phyloP scores from a whole-genome alignment of 2,113 vertebrate genomes.

The Crotalus helleri region DNA sequence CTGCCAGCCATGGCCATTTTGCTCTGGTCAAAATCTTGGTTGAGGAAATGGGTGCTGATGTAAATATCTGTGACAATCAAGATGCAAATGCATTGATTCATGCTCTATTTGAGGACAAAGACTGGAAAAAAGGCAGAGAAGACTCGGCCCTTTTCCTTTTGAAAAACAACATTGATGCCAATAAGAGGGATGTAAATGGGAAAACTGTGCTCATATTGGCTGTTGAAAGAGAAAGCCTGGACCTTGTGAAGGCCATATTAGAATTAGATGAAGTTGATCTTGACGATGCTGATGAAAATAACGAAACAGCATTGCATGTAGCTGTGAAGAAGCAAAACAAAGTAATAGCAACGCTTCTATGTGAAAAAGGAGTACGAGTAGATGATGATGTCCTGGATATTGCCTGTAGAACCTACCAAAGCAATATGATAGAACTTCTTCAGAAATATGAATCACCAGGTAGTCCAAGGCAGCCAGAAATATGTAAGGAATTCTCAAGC shows the following conservation, averaged over 20 bases:
- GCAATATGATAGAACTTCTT: conserved; percentile 22
- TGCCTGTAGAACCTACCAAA: conserved; percentile 18
- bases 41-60: conserved; percentile 60
- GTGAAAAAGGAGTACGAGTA: conserved; percentile 46
- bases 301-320: conserved; percentile 58
- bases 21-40: conserved; percentile 41
- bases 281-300: conserved; percentile 49
- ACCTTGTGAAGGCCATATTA: conserved; percentile 60
- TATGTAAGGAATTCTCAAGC: conserved; percentile 57
- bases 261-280: conserved; percentile 46
- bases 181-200: conserved; percentile 49
- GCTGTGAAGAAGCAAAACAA: conserved; percentile 35
- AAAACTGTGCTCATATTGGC: conserved; percentile 70
- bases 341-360: conserved; percentile 29
- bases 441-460: rapidly evolving
- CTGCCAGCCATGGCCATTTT: conserved; percentile 21
- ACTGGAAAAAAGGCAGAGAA: rapidly evolving
- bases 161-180: conserved; percentile 24
- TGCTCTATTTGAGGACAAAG: rapidly evolving
- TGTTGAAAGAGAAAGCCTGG: conserved; percentile 41
- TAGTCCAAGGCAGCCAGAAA: neutral
- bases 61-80: conserved; percentile 62
- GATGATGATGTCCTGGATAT: conserved; percentile 36
- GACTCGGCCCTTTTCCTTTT: conserved; percentile 37
- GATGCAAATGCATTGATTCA: conserved; percentile 64